Evolutionary conservation across 2,113 vertebrate species (phyloP).

Genomic region (Passer domesticus): DNA sequence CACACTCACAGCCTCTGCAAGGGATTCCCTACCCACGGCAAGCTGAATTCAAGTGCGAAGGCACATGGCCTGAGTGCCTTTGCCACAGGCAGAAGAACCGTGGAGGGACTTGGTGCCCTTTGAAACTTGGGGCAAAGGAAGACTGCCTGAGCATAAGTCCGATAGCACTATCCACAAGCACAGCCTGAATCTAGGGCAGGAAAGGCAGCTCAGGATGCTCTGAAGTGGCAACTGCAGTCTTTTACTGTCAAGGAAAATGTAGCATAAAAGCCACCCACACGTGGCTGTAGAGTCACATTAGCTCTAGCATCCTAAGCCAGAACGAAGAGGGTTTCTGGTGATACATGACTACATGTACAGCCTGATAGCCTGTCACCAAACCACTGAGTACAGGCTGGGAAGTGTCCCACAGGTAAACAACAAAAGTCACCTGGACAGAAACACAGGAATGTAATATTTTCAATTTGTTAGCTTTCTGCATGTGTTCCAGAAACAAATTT

Average conservation of each 20-base stretch:
- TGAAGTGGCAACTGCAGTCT: not conserved
- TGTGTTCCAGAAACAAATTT: not conserved
- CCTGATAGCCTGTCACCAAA: not conserved
- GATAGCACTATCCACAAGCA: not conserved
- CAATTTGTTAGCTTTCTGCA: not conserved
- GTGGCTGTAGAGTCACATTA: not conserved
- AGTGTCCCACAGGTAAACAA: not conserved
- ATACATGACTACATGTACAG: not conserved
- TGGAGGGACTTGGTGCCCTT: not conserved
- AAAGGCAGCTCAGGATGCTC: not conserved
- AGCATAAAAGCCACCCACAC: not conserved
- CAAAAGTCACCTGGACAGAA: not conserved
- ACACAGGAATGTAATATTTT: not conserved
- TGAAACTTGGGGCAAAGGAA: not conserved
- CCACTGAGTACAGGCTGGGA: not conserved
- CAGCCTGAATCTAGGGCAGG: not conserved
- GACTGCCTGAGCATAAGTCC: rapidly evolving
- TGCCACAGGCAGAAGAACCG: not conserved
- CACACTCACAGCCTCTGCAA: not conserved
- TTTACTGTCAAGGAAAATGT: not conserved
- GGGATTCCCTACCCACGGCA: rapidly evolving
- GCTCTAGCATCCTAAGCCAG: not conserved
- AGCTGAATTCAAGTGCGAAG: not conserved
- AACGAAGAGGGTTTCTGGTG: not conserved
- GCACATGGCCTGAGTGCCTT: rapidly evolving